Conservation (phyloP, 2,888 invertebrate genomes). For the Limnephilus rhombicus region DNA sequence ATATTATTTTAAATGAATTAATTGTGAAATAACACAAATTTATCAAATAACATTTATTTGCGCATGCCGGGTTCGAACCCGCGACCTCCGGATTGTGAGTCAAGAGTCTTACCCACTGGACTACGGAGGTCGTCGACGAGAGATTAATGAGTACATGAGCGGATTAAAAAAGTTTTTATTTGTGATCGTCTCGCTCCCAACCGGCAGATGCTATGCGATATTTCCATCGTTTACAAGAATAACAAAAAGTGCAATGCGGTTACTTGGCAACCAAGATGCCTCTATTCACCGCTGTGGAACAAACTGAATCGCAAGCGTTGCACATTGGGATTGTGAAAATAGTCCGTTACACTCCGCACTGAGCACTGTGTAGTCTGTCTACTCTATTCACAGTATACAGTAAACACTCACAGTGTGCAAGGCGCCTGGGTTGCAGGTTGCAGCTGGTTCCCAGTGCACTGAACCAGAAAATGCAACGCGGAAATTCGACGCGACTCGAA, state of each 20-base stretch:
- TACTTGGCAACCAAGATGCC: constrained; percentile 13
- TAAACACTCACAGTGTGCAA: background rate
- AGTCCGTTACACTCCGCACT: background rate
- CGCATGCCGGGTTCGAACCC: no score
- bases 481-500: background rate
- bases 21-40: no score
- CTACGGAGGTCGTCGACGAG: no score
- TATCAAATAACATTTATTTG: no score
- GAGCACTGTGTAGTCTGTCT: background rate
- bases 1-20: no score
- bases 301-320: constrained; percentile 3
- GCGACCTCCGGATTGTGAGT: no score
- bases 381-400: no score
- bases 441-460: background rate
- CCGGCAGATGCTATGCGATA: background rate
- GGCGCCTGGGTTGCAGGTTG: background rate
- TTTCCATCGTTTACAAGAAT: background rate
- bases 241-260: constrained; percentile 11
- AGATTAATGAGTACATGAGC: no score
- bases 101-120: no score
- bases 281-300: background rate
- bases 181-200: background rate
- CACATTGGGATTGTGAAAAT: background rate
- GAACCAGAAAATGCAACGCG: background rate
- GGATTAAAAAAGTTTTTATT: no score